Percentiles rank a stretch among this genome's conserved stretches.
Conservation (phyloP, 2,113 vertebrate genomes). For the Rhinichthys klamathensis region DNA sequence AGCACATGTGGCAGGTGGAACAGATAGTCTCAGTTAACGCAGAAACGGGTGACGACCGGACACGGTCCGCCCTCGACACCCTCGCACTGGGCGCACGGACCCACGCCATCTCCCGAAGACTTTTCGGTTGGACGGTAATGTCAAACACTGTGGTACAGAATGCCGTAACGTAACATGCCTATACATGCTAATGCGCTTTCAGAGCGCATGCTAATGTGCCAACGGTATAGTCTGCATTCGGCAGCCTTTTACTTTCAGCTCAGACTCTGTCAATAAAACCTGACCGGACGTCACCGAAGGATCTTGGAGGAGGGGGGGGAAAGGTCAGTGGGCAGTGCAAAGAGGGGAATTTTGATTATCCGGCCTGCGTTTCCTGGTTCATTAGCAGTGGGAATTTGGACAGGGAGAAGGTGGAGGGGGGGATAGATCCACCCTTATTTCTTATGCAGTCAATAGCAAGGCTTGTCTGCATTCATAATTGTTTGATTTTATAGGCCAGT, state of each 20-base stretch:
- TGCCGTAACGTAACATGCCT: conserved; percentile 28
- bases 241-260: conserved; percentile 50
- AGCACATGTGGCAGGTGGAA: conserved; percentile 49
- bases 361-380: conserved; percentile 87
- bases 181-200: conserved; percentile 53
- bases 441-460: conserved; percentile 94
- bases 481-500: conserved; percentile 96
- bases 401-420: conserved; percentile 56
- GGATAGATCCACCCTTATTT: conserved; percentile 82
- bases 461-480: conserved; percentile 97
- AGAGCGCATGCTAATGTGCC: conserved; percentile 52
- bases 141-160: not conserved
- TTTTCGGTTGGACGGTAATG: conserved; percentile 2
- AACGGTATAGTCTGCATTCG: conserved; percentile 43
- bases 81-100: conserved; percentile 6
- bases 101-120: not conserved
- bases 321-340: conserved; percentile 88
- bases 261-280: conserved; percentile 79
- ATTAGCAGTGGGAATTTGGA: conserved; percentile 90
- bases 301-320: conserved; percentile 65
- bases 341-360: conserved; percentile 88
- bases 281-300: conserved; percentile 70
- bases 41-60: conserved; percentile 25
- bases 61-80: conserved; percentile 23
- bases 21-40: conserved; percentile 11